Evolutionary conservation across 1,140 invertebrate species (phyloP), one percentile per base, ranked within the genome.

Genomic region (Bombus breviceps): DNA sequence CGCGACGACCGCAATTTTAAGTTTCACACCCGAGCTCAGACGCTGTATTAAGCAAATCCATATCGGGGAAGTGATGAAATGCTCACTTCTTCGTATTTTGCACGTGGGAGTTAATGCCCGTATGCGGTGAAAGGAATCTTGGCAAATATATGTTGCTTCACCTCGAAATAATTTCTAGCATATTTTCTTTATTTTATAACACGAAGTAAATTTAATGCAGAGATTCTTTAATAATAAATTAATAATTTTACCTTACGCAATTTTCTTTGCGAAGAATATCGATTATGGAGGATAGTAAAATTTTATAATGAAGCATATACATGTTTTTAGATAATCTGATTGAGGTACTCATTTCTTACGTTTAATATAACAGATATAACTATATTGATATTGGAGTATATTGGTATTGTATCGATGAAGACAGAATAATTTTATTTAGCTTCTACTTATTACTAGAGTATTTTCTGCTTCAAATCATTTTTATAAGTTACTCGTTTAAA

Each of bases 1-100:
- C 80, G 53, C 43, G n/a, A 43, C 80, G 66, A 75, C 80, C 80
- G 71, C 80, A 32, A 39, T 75, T 74, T 82, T 34, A 74, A 32
- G n/a, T 64, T 82, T 75, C 57, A 74, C 41, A 62, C 39, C 41
- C n/a, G 53, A 82, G 53, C 25, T 47, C 5, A 82, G 57, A 74
- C 80, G 25, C 28, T 10, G 53, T n/a, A 32, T 43, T 47, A 62
- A 74, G 39, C 59, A 74, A 82, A 82, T 47, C 37, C 71, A 75
- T 71, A 53, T 62, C 39, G 32, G 15, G 22, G 22, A 62, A 59
- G n/a, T 74, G 53, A 74, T 39, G 71, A 75, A 62, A 82, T 12
- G 71, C 32, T 82, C 32, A 34, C 15, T 74, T 62, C 28, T 71
- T 69, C 37, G 18, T 13, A 28, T 72, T 72, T n/a, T 18, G 3